Conservation (phyloP, 1,140 invertebrate genomes). For the Pseudomyrmex gracilis region DNA sequence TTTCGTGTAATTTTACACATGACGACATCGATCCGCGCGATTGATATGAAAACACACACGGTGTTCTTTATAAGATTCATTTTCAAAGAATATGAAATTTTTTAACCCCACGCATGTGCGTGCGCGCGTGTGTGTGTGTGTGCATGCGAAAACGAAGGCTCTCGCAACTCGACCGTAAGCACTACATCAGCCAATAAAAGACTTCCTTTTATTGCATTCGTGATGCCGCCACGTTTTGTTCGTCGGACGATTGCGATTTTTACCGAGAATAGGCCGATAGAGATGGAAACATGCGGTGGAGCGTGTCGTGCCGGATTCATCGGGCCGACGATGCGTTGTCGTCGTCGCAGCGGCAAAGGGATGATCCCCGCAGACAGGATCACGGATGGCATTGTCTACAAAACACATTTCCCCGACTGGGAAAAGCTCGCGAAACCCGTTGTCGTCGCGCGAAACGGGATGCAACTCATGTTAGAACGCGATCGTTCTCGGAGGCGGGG, state of each 20-base stretch:
- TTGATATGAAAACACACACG: no score
- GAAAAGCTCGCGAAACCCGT: conserved; percentile 40
- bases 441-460: conserved; percentile 42
- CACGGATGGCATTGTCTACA: conserved; percentile 61
- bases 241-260: conserved; percentile 46
- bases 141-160: neutral
- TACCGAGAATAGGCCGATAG: conserved; percentile 37
- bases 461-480: conserved; percentile 34
- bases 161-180: conserved; percentile 8
- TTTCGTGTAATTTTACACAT: neutral
- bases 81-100: neutral
- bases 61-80: neutral
- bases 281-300: conserved; percentile 50
- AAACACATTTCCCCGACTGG: conserved; percentile 55
- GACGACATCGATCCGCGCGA: neutral
- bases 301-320: conserved; percentile 57
- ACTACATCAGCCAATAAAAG: conserved; percentile 37
- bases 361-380: conserved; percentile 68
- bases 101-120: neutral
- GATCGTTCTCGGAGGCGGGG: conserved; percentile 16
- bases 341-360: conserved; percentile 59
- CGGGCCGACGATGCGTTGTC: conserved; percentile 57
- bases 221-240: conserved; percentile 36
- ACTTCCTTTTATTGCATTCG: conserved; percentile 38
- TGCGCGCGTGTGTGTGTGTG: neutral